Evolutionary conservation across 1,140 invertebrate genomes (phyloP), one percentile per base, ranked within the genome.

Genomic region (Lepidostoma basale): DNA sequence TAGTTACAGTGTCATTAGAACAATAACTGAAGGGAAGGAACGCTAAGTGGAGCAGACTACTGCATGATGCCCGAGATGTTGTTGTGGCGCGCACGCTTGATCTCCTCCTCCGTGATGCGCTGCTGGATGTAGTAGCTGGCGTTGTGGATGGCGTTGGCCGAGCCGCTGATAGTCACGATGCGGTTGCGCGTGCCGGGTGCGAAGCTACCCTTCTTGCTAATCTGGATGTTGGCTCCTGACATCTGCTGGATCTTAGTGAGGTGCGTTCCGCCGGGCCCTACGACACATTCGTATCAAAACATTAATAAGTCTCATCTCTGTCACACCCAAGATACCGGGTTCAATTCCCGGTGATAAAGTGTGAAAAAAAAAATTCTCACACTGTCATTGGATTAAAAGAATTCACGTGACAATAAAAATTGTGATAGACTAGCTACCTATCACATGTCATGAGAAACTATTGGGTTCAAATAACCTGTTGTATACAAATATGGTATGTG

Each of bases 181-280:
- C 97, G 91, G 86, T 98, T 97, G 79, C 95, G 92, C 68, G 95
- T 97, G 79, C 96, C 95, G 73, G 96, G 95, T 75, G 94, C 94
- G 86, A 95, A 98, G 76, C 94, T 94, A 77, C 96, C 96, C 85
- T 98, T 98, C 88, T 98, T 98, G 74, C 95, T 97, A 82, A 98
- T 98, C 86, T 98, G 96, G 83, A 98, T 96, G 84, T 93, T 97
- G 78, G 96, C 95, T 79, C 95, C 95, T 79, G 93, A 97, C 80
- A 93, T 88, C 83, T 97, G 93, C 86, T 98, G 96, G 83, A 98
- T 96, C 87, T 98, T 96, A 76, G 97, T 92, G 77, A 98, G 89
- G 78, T 93, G 93, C 83, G 95, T 92, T 69, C 96, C 97, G 77
- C 95, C 95, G 75, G 94, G 96, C 82, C 89, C 89, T 89, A 80